Evolutionary conservation across 2,113 vertebrate species (phyloP).

Genomic region (Anthoscopus minutus): DNA sequence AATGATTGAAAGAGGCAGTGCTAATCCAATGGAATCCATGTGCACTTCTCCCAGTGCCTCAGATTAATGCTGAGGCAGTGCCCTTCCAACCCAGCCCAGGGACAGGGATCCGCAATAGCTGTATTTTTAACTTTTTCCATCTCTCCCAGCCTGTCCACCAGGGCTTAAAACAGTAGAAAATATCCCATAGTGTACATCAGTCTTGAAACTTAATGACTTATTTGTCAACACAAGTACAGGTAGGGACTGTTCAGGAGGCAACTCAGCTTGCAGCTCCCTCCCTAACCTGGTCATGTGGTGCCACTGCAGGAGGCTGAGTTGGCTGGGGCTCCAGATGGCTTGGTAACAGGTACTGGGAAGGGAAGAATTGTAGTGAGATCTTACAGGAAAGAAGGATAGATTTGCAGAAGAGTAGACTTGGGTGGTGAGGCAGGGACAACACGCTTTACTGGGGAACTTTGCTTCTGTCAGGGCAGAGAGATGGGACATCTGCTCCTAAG

Average conservation of each 20-base stretch:
- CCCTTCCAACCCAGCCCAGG: not conserved
- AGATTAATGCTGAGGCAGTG: not conserved
- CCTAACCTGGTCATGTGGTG: not conserved
- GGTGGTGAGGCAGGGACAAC: not conserved
- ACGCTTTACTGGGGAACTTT: not conserved
- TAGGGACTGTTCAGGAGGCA: not conserved
- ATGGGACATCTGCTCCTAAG: not conserved
- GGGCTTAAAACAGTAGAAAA: not conserved
- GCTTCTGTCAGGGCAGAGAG: not conserved
- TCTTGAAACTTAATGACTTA: not conserved
- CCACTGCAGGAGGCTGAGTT: not conserved
- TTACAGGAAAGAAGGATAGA: not conserved
- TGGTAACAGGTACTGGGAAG: not conserved
- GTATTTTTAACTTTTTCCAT: not conserved
- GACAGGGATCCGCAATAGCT: not conserved
- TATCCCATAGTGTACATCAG: not conserved
- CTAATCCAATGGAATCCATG: not conserved
- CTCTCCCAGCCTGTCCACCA: not conserved
- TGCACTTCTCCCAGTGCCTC: not conserved
- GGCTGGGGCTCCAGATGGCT: not conserved
- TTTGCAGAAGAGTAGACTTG: not conserved
- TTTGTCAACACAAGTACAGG: not conserved
- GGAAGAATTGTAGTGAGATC: not conserved
- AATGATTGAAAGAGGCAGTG: not conserved
- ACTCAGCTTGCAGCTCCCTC: not conserved